Percentiles rank a stretch among this genome's conserved stretches.
Evolutionary conservation across 1,140 invertebrate genomes (phyloP).

Genomic region (Hypothenemus hampei): DNA sequence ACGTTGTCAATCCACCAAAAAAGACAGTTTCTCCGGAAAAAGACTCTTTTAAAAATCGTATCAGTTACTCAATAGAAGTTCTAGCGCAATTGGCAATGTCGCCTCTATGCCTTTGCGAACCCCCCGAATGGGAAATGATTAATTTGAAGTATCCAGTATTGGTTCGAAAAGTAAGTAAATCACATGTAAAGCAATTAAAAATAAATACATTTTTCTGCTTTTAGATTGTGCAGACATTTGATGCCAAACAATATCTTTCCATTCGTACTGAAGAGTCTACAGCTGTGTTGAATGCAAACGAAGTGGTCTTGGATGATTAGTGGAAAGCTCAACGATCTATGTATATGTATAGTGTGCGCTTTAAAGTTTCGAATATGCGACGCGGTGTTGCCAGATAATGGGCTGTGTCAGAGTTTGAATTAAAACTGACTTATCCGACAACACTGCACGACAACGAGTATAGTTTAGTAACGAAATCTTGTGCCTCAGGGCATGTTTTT

Average conservation of each 20-base stretch:
- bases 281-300: constrained; percentile 13
- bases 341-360: no score
- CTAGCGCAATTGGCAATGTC: constrained; percentile 52
- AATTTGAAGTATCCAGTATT: constrained; percentile 51
- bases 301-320: constrained; percentile 14
- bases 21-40: constrained; percentile 22
- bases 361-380: no score
- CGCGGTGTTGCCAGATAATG: background rate
- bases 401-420: background rate
- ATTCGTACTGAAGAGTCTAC: constrained; percentile 35
- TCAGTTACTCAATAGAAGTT: constrained; percentile 50
- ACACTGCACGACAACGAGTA: background rate
- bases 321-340: background rate
- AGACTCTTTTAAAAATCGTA: constrained; percentile 14
- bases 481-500: background rate
- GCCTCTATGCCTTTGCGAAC: constrained; percentile 50
- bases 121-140: constrained; percentile 52
- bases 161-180: constrained; percentile 48
- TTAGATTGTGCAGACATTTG: constrained; percentile 42
- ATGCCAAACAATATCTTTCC: constrained; percentile 42
- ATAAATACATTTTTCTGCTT: constrained; percentile 19
- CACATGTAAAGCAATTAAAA: background rate
- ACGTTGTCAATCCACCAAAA: no score
- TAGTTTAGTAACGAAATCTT: background rate
- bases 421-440: background rate